Evolutionary conservation across 2,888 invertebrate genomes (phyloP).

Genomic region (Empis livida): DNA sequence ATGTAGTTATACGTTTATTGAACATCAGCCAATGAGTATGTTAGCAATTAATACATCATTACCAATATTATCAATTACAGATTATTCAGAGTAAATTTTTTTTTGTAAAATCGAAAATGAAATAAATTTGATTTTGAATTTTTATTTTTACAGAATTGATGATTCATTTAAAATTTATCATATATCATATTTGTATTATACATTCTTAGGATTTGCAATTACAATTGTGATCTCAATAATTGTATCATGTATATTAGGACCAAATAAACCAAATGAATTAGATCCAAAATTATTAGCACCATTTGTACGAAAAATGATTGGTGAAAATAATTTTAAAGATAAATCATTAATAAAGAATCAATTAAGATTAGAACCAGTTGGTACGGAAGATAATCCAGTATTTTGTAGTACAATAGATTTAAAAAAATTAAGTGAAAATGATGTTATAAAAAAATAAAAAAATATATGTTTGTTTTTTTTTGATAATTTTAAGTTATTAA

Average conservation of each 20-base stretch:
- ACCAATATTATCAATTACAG: neutral
- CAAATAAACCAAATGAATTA: constrained; percentile 41
- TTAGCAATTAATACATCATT: constrained; percentile 19
- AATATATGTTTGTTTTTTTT: too few species aligned
- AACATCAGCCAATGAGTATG: constrained; percentile 26
- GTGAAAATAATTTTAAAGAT: constrained; percentile 5
- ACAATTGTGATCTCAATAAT: constrained; percentile 42
- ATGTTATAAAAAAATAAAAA: too few species aligned
- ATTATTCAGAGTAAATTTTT: constrained; percentile 6
- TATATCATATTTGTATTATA: constrained; percentile 69
- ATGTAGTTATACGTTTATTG: constrained; percentile 40
- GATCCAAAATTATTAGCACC: constrained; percentile 55
- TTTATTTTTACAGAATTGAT: constrained; percentile 15
- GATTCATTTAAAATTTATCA: constrained; percentile 42
- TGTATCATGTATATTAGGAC: constrained; percentile 39
- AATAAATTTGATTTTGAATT: neutral
- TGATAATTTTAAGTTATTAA: too few species aligned
- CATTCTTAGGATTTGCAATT: constrained; percentile 44
- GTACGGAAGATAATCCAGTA: neutral
- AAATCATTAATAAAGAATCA: neutral
- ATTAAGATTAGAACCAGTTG: neutral
- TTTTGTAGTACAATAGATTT: neutral
- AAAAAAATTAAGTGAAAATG: neutral
- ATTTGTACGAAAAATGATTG: constrained; percentile 45
- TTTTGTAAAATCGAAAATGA: neutral